Base-by-base conservation (phyloP, 2,888 invertebrate genomes). In the Philopedon plagiatum region DNA sequence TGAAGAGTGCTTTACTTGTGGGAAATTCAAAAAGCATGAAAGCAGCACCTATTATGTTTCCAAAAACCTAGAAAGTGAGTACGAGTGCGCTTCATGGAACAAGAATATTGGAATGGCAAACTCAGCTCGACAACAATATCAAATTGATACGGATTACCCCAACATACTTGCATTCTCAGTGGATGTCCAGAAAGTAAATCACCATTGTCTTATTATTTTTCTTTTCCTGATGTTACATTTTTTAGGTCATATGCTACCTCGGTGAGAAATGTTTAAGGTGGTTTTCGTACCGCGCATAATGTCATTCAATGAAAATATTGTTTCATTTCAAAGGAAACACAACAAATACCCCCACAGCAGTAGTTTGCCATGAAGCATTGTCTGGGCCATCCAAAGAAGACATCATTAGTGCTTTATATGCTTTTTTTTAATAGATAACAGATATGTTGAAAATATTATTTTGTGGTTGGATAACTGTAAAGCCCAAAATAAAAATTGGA, bases 341-440 rank as follows among this genome's bases (percentile, higher is more conserved):
- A 41, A 41, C 29, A 60, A 29, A 60, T 21, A 26, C 15, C 23
- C 56, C 23, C 56, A 9, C 72, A 9, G 76, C 79, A 39, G 73
- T 71, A 34, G 56, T 79, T 18, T 79, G 78, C 80, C 79, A 82
- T 63, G 81, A 82, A 75, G 81, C 76, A 5, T 41, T 60, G 11
- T 44, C 34, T 5, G 67, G 67, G 21, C 23, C 60, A 11, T 26
- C n/a, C 11, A 74, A 81, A 66, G 77, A 80, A 49, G 81, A 81
- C 57, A 67, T 67, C 9, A 60, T 61, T 21, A 67, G 67, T 67
- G 46, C 60, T 18, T 61, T 32, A 15, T 61, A 61, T 49, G 29
- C 46, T 9, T 67, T 46, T 49, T 67, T 66, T 60, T n/a, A n/a
- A n/a, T 58, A 21, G 19, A 58, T 32, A 44, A 34, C 26, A 41